Percentiles rank a stretch among this genome's conserved stretches.
phyloP scores from a whole-genome alignment of 2,113 vertebrate species.

The Tachycineta bicolor region DNA sequence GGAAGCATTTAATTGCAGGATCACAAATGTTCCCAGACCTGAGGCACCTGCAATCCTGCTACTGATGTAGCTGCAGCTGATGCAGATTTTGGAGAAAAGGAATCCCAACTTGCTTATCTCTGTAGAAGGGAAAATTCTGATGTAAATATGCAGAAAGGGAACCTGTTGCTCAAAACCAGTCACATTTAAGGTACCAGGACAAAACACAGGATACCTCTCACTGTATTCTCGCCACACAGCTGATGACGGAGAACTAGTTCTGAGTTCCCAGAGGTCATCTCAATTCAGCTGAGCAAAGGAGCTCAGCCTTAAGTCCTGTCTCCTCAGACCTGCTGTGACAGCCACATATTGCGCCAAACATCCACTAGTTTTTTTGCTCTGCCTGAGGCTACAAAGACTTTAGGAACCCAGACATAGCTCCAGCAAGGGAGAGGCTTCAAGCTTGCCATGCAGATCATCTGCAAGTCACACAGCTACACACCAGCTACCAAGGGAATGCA shows the following conservation, averaged over 20 bases:
- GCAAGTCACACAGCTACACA: background rate
- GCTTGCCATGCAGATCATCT: background rate
- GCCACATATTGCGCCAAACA: background rate
- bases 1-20: background rate
- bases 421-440: accelerated
- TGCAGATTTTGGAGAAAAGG: background rate
- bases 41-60: background rate
- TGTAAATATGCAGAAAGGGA: background rate
- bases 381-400: background rate
- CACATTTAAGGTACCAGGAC: background rate
- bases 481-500: background rate
- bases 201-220: background rate
- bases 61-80: background rate
- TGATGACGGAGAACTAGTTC: background rate
- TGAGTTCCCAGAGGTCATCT: background rate
- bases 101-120: background rate
- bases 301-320: background rate
- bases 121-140: background rate
- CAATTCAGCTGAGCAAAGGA: background rate
- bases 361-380: background rate
- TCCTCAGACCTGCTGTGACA: background rate
- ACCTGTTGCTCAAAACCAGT: background rate
- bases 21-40: background rate
- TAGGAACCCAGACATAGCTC: background rate
- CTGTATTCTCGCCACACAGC: background rate